Percentiles rank a stretch among this genome's conserved stretches.
Evolutionary conservation across 1,140 invertebrate genomes (phyloP).

Genomic region (roundworm (Caenorhabditis elegans)): DNA sequence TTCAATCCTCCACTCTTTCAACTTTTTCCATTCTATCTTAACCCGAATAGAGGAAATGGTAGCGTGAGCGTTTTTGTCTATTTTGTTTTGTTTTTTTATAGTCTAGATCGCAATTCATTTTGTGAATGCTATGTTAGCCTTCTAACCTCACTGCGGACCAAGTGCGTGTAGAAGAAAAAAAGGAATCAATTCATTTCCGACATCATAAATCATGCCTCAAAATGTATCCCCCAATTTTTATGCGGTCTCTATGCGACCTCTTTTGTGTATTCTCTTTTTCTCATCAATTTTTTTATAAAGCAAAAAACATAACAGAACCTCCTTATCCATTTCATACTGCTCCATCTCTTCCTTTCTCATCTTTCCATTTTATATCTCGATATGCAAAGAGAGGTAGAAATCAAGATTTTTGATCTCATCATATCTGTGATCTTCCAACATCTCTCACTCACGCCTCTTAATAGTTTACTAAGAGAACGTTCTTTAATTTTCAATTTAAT

Average conservation of each 20-base stretch:
- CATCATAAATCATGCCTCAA: neutral
- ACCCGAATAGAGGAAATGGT: conserved; percentile 8
- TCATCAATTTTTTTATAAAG: neutral
- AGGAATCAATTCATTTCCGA: conserved; percentile 14
- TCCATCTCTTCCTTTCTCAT: neutral
- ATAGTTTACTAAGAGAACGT: neutral
- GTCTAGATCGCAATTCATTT: no score
- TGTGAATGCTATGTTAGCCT: no score
- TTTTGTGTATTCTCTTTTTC: neutral
- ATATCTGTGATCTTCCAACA: neutral
- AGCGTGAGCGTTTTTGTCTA: neutral
- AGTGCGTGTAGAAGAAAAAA: neutral
- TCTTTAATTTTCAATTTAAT: neutral
- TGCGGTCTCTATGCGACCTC: neutral
- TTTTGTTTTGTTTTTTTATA: no score
- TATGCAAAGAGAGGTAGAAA: neutral
- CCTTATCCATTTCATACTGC: neutral
- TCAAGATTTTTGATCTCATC: no score
- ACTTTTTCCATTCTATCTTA: neutral
- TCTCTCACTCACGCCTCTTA: neutral
- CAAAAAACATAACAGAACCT: neutral
- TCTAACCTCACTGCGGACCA: neutral
- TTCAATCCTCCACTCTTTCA: neutral
- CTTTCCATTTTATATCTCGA: neutral
- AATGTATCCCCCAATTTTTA: neutral